Evolutionary conservation across 2,113 vertebrate species (phyloP).

Genomic region (Laticauda colubrina): DNA sequence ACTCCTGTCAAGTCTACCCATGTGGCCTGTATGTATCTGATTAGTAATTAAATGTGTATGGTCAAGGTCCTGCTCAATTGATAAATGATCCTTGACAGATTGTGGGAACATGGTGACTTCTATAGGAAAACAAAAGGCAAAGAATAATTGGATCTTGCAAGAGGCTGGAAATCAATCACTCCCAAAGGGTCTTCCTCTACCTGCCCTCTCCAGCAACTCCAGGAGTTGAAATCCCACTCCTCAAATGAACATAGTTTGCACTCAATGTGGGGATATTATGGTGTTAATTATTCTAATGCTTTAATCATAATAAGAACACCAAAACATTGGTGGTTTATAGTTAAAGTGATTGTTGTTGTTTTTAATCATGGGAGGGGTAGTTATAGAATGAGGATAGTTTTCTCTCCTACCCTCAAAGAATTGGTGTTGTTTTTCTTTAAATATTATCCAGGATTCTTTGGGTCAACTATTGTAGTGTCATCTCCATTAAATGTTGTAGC

Average conservation of each 20-base stretch:
- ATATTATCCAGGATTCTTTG: background rate
- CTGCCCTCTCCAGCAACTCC: background rate
- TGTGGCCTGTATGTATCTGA: background rate
- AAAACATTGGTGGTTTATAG: background rate
- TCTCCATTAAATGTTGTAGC: background rate
- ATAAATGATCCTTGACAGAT: slow-evolving; percentile 7
- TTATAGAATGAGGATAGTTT: background rate
- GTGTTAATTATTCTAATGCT: background rate
- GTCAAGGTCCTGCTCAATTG: slow-evolving; percentile 6
- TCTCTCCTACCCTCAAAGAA: background rate
- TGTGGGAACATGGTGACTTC: background rate
- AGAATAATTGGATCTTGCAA: slow-evolving; percentile 15
- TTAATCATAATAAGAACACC: background rate
- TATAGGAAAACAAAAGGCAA: slow-evolving; percentile 3
- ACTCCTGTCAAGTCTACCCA: background rate
- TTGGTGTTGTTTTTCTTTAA: background rate
- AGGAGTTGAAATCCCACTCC: background rate
- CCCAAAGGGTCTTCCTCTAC: background rate
- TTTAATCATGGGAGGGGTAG: background rate
- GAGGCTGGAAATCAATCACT: slow-evolving; percentile 11
- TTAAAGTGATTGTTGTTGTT: background rate
- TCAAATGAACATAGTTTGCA: background rate
- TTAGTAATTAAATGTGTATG: slow-evolving; percentile 18
- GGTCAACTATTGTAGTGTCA: background rate
- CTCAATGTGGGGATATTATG: background rate